phyloP scores from a whole-genome alignment of 2,797 vertebrate species.

The Schizopygopsis pylzovi region DNA sequence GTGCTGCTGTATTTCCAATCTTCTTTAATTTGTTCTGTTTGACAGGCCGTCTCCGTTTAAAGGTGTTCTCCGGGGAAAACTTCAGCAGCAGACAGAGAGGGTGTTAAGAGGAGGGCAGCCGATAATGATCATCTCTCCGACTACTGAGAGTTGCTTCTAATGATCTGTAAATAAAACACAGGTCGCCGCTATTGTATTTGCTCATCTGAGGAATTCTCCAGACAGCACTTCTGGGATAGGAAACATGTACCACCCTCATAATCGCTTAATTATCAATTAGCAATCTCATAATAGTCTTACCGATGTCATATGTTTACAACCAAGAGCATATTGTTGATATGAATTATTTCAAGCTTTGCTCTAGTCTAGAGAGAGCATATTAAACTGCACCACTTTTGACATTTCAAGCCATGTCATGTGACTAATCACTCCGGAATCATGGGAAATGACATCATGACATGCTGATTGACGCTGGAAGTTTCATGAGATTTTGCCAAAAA shows the following conservation, averaged over 20 bases:
- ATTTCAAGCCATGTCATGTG: background rate
- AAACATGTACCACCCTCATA: background rate
- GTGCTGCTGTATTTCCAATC: conserved; percentile 42
- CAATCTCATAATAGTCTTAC: background rate
- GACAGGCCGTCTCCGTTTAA: conserved; percentile 46
- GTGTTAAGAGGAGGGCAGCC: conserved; percentile 56
- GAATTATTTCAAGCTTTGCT: background rate
- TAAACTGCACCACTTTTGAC: background rate
- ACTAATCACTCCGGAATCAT: background rate
- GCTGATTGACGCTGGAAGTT: background rate
- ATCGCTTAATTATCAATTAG: conserved; percentile 44
- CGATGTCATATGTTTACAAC: background rate
- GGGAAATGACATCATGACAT: background rate
- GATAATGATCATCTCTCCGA: conserved; percentile 55
- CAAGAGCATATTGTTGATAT: background rate
- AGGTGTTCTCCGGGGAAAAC: conserved; percentile 52
- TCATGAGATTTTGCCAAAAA: background rate
- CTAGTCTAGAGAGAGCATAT: background rate
- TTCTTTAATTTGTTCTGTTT: conserved; percentile 50
- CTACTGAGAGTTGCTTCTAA: conserved; percentile 50
- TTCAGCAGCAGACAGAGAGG: conserved; percentile 41
- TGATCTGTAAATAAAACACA: conserved; percentile 55
- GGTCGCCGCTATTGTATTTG: conserved; percentile 16
- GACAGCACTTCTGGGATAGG: conserved; percentile 22
- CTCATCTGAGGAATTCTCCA: conserved; percentile 7